phyloP scores from a whole-genome alignment of 2,888 invertebrate genomes.

The Oscheius sp. region DNA sequence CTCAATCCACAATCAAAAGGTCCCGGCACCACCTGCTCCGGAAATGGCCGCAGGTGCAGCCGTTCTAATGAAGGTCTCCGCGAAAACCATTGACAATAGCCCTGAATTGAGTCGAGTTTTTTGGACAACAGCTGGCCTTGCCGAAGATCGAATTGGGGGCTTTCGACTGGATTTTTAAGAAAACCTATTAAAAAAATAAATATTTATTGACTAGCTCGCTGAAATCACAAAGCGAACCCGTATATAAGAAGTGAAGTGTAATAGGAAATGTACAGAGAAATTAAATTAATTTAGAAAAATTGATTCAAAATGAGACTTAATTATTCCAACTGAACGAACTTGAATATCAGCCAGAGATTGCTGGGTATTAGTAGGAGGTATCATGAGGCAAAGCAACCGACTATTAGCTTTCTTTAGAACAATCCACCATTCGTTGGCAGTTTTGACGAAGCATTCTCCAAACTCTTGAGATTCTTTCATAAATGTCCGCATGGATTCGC shows the following conservation, averaged over 20 bases:
- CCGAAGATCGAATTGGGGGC: neutral
- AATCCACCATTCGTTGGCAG: constrained; percentile 67
- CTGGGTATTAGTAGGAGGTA: constrained; percentile 51
- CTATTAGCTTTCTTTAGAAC: constrained; percentile 59
- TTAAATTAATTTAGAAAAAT: constrained; percentile 53
- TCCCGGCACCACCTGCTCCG: constrained; percentile 23
- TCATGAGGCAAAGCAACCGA: constrained; percentile 59
- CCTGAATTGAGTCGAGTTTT: constrained; percentile 3
- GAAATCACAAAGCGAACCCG: neutral
- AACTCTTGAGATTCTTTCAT: constrained; percentile 49
- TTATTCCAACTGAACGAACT: constrained; percentile 46
- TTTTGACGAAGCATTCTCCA: constrained; percentile 60
- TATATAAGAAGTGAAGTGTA: neutral
- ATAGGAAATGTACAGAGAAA: too few species aligned
- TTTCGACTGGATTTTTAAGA: too few species aligned
- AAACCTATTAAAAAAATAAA: neutral
- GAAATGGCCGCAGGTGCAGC: constrained; percentile 30
- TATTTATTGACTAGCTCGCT: neutral
- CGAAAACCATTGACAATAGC: neutral
- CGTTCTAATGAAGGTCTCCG: constrained; percentile 15
- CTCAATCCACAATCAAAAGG: constrained; percentile 17
- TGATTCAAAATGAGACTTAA: constrained; percentile 55
- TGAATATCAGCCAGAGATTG: constrained; percentile 58
- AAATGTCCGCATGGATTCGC: constrained; percentile 58
- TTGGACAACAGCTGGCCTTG: neutral